Evolutionary conservation across 2,797 vertebrate species (phyloP).

Genomic region (Hoplostethus atlanticus): DNA sequence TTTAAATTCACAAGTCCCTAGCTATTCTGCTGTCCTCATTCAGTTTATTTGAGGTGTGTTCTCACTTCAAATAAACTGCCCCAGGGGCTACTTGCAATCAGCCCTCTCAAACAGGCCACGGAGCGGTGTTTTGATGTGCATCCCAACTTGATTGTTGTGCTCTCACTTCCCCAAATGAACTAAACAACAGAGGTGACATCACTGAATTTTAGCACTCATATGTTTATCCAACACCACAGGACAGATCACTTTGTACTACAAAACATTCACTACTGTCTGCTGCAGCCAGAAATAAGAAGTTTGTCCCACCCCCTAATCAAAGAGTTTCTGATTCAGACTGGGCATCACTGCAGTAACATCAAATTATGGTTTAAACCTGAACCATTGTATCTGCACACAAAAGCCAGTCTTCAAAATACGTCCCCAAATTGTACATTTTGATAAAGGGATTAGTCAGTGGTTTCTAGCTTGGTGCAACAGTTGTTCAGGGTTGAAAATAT

Average conservation of each 20-base stretch:
- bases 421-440: not conserved
- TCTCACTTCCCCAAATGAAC: not conserved
- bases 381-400: not conserved
- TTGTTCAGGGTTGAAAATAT: not conserved
- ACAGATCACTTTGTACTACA: not conserved
- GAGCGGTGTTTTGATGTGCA: not conserved
- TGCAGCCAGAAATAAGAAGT: not conserved
- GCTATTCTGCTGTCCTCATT: not conserved
- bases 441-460: not conserved
- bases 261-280: not conserved
- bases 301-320: not conserved
- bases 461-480: not conserved
- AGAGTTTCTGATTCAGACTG: not conserved
- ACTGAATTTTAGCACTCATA: not conserved
- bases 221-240: not conserved
- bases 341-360: not conserved
- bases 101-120: not conserved
- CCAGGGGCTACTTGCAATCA: constrained; percentile 2
- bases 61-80: constrained; percentile 11
- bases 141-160: not conserved
- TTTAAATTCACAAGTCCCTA: not conserved
- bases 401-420: too few species aligned
- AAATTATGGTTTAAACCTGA: not conserved
- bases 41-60: not conserved
- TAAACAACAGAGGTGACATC: not conserved